phyloP scores from a whole-genome alignment of 2,797 vertebrate genomes.

The Sebastes wilsoni region DNA sequence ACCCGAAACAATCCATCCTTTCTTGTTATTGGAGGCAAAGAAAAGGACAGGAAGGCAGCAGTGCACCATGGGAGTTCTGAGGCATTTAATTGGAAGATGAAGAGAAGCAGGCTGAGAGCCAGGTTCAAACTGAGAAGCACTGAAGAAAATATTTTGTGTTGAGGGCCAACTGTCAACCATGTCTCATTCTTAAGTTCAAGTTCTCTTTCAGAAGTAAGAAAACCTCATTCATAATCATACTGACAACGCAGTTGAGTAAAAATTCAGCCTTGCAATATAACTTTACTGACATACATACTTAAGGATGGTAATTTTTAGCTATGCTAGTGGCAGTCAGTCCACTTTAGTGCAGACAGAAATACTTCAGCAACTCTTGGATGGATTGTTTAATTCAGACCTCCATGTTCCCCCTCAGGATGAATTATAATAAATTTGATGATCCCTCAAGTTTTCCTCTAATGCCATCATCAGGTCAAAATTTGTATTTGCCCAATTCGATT shows the following conservation, averaged over 20 bases:
- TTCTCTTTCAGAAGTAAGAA: background rate
- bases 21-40: constrained; percentile 66
- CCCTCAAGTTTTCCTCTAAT: background rate
- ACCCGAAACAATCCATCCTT: constrained; percentile 71
- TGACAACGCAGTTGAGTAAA: background rate
- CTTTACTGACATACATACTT: background rate
- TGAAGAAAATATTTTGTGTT: background rate
- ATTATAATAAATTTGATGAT: background rate
- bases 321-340: background rate
- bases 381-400: background rate
- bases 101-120: constrained; percentile 20
- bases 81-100: constrained; percentile 54
- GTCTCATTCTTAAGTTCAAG: background rate
- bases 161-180: background rate
- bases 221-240: background rate
- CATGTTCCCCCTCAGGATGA: background rate
- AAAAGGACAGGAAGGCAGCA: constrained; percentile 63
- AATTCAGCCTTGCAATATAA: background rate
- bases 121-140: constrained; percentile 45
- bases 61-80: constrained; percentile 67
- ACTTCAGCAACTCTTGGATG: background rate
- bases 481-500: background rate
- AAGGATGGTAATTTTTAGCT: background rate
- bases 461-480: background rate
- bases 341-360: background rate